Evolutionary conservation across 2,888 invertebrate species (phyloP), one percentile per base, ranked within the genome.

Genomic region (Pristionchus japonicus): DNA sequence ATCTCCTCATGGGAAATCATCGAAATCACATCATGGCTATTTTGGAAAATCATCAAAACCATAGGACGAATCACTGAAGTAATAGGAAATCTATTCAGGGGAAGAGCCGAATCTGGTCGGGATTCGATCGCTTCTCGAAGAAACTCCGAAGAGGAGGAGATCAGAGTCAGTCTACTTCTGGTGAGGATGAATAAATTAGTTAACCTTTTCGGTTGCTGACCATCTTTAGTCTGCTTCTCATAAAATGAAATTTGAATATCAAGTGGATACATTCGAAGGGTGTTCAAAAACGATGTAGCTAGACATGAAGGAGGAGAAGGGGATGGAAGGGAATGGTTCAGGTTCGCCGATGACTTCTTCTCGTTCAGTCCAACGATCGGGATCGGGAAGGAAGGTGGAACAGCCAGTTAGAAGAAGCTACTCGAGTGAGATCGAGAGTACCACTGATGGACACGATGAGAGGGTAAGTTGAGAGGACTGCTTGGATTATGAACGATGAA

Each of bases 41-140:
- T n/a, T n/a, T n/a, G n/a, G n/a, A n/a, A n/a, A n/a, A n/a, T n/a
- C n/a, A n/a, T n/a, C n/a, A n/a, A n/a, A n/a, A n/a, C n/a, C n/a
- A n/a, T n/a, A n/a, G n/a, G n/a, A n/a, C n/a, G n/a, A n/a, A 34
- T 74, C 74, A 6, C 37, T 31, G 34, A 31, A 15, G 3, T 20
- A 74, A 74, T 74, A 27, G 17, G 20, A n/a, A 85, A 37, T 40
- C 17, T 9, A 27, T 27, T 43, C 49, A 77, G 80, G 57, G 77
- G 11, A 77, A 87, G 87, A 87, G 87, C 17, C 64, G 80, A 43
- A 43, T 92, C 86, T 91, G 91, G 92, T 89, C 90, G 85, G 91
- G 92, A 86, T 89, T 92, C 89, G 92, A 92, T 89, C 89, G 92
- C 67, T 91, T 92, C 89, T 90, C 90, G 86, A 89, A 90, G 74